Evolutionary conservation across 1,140 invertebrate genomes (phyloP), one percentile per base, ranked within the genome.

Genomic region (Probaryconus sp.): DNA sequence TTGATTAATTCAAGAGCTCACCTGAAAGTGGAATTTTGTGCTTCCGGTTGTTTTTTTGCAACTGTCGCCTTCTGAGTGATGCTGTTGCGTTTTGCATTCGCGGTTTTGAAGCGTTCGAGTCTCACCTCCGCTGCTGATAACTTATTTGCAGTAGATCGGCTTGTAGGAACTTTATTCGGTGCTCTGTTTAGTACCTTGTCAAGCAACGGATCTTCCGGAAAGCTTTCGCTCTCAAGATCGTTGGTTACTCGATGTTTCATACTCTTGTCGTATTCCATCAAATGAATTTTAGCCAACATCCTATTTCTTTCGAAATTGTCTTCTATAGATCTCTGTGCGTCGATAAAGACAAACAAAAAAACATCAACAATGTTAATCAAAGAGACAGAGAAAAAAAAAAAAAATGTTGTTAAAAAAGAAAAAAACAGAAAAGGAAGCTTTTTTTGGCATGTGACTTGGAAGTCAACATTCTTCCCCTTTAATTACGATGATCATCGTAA

Each of bases 61-160:
- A 67, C 16, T 18, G 56, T 17, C 7, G 76, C 75, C 63, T 79
- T 85, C 45, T 17, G 63, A 26, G 55, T 21, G 21, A 63, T 31
- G 42, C 38, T 73, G 65, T 63, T 76, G 42, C 75, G 79, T 28
- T 77, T 84, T 10, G 77, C 63, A 24, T 79, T 84, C 2, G 77
- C 21, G 43, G 74, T 82, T 68, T 78, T 84, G 33, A 83, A 79
- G n/a, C 79, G 81, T 45, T 85, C 82, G 16, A 83, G 58, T 55
- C 78, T 80, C 14, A 76, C 73, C 47, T 81, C 83, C 7, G 78
- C 78, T 33, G 83, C 79, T 3, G 82, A 79, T 26, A 77, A 53
- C 68, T 82, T 82, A 33, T 80, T 85, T 30, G 72, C 42, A 13
- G 63, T 48, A 13, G 67, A 71, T 73, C 60, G 76, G 40, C 69